Conservation (phyloP, 2,888 invertebrate genomes). For the Hemithea aestivaria region DNA sequence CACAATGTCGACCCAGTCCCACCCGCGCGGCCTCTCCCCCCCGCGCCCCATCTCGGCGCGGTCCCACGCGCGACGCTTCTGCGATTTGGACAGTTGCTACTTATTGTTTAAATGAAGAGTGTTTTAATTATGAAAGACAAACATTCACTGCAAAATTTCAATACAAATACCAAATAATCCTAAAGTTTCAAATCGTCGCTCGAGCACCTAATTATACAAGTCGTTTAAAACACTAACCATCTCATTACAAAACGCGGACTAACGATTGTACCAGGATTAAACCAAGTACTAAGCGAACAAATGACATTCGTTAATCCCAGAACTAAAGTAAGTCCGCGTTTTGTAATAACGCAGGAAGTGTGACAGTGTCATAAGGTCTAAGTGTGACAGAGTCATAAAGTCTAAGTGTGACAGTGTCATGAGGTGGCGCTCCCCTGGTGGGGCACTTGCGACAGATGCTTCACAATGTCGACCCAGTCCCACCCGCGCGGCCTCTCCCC, state of each 20-base stretch:
- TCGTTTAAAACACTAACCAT: too few species aligned
- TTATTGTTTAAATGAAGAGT: constrained; percentile 86
- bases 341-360: constrained; percentile 2
- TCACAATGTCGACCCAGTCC: constrained; percentile 98
- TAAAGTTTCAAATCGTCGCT: too few species aligned
- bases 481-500: constrained; percentile 94
- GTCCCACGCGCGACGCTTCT: constrained; percentile 94
- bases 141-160: too few species aligned
- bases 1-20: constrained; percentile 98
- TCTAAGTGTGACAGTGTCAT: constrained; percentile 37
- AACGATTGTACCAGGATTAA: too few species aligned
- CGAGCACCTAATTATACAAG: too few species aligned
- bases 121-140: too few species aligned
- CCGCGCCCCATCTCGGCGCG: constrained; percentile 84
- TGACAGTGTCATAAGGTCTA: constrained; percentile 4
- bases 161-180: too few species aligned
- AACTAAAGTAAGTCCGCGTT: too few species aligned
- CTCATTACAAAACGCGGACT: too few species aligned
- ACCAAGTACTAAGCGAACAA: too few species aligned
- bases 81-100: constrained; percentile 93
- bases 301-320: too few species aligned
- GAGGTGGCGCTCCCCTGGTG: constrained; percentile 47
- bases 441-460: constrained; percentile 90
- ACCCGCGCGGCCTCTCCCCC: constrained; percentile 93
- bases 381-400: background rate